phyloP scores from a whole-genome alignment of 2,797 vertebrate species.

The Echiichthys vipera region DNA sequence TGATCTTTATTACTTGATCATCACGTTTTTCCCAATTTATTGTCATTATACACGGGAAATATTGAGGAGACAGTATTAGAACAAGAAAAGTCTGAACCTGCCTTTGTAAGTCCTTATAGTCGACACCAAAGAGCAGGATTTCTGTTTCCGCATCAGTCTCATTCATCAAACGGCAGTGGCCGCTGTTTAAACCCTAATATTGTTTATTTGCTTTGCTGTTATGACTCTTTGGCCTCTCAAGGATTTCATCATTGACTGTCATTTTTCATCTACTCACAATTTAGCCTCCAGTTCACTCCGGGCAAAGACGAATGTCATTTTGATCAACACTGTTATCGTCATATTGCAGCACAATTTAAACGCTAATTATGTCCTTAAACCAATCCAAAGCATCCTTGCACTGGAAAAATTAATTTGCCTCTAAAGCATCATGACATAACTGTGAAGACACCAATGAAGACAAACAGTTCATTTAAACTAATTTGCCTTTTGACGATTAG shows the following conservation, averaged over 20 bases:
- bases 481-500: not conserved
- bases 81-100: not conserved
- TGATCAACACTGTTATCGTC: slow-evolving; percentile 3
- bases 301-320: slow-evolving; percentile 9
- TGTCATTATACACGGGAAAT: not conserved
- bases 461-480: not conserved
- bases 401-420: not conserved
- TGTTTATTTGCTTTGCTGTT: not conserved
- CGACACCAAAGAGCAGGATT: not conserved
- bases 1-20: too few relatives aligned
- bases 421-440: not conserved
- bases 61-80: not conserved
- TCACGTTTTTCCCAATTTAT: not conserved
- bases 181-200: not conserved
- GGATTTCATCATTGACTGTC: not conserved
- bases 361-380: slow-evolving; percentile 23
- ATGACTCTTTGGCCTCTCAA: not conserved
- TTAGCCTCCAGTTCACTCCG: not conserved
- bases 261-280: slow-evolving; percentile 12
- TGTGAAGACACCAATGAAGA: not conserved
- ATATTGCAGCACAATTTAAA: slow-evolving; percentile 2
- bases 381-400: not conserved
- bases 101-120: not conserved
- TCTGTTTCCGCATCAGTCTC: not conserved
- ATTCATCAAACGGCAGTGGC: not conserved